Percentiles rank a stretch among this genome's conserved stretches.
Evolutionary conservation across 2,113 vertebrate genomes (phyloP).

Genomic region (Python bivittatus): DNA sequence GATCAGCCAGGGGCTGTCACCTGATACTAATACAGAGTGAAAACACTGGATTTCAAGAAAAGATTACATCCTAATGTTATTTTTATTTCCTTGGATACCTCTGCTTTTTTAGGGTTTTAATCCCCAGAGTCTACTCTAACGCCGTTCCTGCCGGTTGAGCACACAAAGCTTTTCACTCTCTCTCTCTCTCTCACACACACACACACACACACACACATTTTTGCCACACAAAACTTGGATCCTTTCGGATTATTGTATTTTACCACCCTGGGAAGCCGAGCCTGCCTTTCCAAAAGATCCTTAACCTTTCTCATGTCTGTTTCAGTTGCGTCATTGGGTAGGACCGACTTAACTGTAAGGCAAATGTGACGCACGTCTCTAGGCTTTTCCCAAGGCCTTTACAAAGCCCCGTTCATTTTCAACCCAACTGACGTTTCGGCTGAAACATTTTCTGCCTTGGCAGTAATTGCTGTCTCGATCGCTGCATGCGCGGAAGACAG

Average conservation of each 20-base stretch:
- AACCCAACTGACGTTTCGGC: background rate
- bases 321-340: conserved; percentile 28
- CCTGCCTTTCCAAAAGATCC: conserved; percentile 52
- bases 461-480: rapidly evolving
- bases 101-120: no score
- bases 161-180: no score
- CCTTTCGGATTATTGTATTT: conserved; percentile 42
- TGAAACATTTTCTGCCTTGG: background rate
- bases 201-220: background rate
- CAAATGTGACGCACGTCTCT: background rate
- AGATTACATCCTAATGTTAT: background rate
- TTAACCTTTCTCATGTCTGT: conserved; percentile 55
- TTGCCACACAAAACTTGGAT: conserved; percentile 21
- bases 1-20: no score
- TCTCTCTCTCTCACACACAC: no score
- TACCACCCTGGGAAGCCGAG: conserved; percentile 41
- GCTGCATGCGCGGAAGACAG: background rate
- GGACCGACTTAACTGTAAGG: background rate
- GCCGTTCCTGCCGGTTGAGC: background rate
- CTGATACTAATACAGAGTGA: background rate
- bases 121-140: background rate
- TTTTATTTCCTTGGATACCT: no score
- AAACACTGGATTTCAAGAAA: background rate
- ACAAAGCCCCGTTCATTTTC: background rate
- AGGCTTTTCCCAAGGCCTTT: conserved; percentile 24